Percentiles rank a stretch among this genome's conserved stretches.
phyloP scores from a whole-genome alignment of 1,140 invertebrate species.

The Melipona quadrifasciata region DNA sequence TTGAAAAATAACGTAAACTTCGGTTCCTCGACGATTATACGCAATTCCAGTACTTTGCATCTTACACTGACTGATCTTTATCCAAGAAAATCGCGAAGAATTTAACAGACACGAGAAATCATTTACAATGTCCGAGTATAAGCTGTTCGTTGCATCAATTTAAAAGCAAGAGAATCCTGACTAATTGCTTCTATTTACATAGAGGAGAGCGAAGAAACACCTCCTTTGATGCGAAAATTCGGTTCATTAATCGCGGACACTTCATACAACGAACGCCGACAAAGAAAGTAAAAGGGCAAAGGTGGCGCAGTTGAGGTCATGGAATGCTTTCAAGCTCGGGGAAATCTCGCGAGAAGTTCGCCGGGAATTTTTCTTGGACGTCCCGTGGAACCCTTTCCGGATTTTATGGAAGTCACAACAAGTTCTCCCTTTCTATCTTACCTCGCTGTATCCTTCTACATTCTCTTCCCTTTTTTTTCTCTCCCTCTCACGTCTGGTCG shows the following conservation, averaged over 20 bases:
- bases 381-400: conserved; percentile 50
- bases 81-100: no score
- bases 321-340: conserved; percentile 53
- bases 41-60: no score
- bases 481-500: neutral
- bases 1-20: no score
- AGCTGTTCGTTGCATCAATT: no score
- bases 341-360: conserved; percentile 69
- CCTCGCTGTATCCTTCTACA: neutral
- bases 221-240: neutral
- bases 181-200: neutral
- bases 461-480: conserved; percentile 6
- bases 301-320: conserved; percentile 44
- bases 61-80: no score
- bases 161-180: neutral
- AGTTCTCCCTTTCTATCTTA: conserved; percentile 62
- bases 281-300: neutral
- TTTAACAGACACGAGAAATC: no score
- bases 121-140: no score
- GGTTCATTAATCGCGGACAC: conserved; percentile 27
- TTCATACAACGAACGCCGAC: neutral
- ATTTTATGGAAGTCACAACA: conserved; percentile 75
- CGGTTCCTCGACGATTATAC: no score
- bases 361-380: conserved; percentile 66
- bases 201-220: neutral